Conservation (phyloP, 2,113 vertebrate genomes). For the Pungitius pungitius region DNA sequence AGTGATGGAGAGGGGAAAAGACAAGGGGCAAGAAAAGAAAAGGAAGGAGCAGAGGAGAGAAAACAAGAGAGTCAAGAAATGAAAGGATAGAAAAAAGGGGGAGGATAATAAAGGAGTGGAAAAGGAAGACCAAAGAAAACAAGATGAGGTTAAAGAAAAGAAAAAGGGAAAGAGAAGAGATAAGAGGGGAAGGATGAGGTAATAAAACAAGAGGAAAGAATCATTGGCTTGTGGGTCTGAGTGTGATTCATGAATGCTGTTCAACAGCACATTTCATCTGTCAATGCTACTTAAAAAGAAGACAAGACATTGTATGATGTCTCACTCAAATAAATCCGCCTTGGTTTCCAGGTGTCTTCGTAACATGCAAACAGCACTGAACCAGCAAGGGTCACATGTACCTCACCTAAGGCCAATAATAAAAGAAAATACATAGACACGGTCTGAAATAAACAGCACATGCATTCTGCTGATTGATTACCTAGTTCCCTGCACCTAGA, state of each 20-base stretch:
- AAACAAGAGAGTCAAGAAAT: no score
- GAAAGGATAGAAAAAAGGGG: no score
- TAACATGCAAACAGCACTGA: constrained; percentile 22
- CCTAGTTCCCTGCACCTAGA: no score
- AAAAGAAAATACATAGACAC: constrained; percentile 29
- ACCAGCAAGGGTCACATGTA: constrained; percentile 62
- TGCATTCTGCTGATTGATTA: constrained; percentile 63
- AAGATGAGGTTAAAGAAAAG: no score
- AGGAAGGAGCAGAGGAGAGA: not conserved
- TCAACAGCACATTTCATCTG: not conserved
- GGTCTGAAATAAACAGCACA: constrained; percentile 18
- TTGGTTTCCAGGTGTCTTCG: constrained; percentile 2
- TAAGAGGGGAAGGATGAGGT: no score
- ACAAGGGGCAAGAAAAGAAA: not conserved
- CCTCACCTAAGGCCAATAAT: constrained; percentile 39
- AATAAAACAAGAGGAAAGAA: not conserved
- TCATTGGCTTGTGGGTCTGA: no score
- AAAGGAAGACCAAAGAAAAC: no score
- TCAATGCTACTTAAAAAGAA: no score
- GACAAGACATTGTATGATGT: no score
- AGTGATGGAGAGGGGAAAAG: not conserved
- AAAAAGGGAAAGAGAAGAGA: no score
- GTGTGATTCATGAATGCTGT: not conserved
- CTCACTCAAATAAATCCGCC: not conserved
- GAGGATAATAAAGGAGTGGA: no score